A percentile compares a stretch with the other conserved stretches of the same genome.
Evolutionary conservation across 2,888 invertebrate species (phyloP).

Genomic region (Leptopterna dolabrata): DNA sequence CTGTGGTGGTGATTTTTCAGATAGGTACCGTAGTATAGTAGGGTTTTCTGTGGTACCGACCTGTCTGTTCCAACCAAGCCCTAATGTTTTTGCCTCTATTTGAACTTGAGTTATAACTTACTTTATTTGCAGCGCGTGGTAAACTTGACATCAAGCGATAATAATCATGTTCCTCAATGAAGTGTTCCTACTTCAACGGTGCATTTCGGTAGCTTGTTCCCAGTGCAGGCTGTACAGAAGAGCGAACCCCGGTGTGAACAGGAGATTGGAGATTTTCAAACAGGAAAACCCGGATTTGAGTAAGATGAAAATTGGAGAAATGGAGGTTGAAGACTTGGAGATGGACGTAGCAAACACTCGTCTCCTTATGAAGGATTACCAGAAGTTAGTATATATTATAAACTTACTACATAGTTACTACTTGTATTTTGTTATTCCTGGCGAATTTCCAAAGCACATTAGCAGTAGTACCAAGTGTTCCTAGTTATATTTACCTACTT

Average conservation of each 20-base stretch:
- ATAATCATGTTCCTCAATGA: neutral
- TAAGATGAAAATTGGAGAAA: slow-evolving; percentile 63
- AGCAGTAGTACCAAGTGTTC: too few species aligned
- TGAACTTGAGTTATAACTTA: too few species aligned
- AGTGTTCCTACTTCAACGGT: neutral
- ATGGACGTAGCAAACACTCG: slow-evolving; percentile 69
- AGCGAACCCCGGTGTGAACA: slow-evolving; percentile 55
- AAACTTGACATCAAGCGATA: neutral
- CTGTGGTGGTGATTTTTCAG: too few species aligned
- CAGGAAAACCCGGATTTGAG: slow-evolving; percentile 69
- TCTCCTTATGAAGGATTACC: slow-evolving; percentile 70
- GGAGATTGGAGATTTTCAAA: slow-evolving; percentile 65
- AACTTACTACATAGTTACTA: too few species aligned
- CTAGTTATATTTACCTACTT: too few species aligned
- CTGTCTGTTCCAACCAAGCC: too few species aligned
- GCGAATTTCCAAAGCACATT: too few species aligned
- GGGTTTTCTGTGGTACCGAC: too few species aligned
- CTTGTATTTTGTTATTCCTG: too few species aligned
- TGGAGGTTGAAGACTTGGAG: slow-evolving; percentile 60
- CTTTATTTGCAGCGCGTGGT: too few species aligned
- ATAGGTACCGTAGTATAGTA: too few species aligned
- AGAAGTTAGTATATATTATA: slow-evolving; percentile 64
- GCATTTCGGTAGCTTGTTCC: neutral
- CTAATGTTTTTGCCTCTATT: too few species aligned
- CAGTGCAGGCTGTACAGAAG: neutral